A percentile compares a stretch with the other conserved stretches of the same genome.
Evolutionary conservation across 2,888 invertebrate genomes (phyloP).

Genomic region (Pandemis heparana): DNA sequence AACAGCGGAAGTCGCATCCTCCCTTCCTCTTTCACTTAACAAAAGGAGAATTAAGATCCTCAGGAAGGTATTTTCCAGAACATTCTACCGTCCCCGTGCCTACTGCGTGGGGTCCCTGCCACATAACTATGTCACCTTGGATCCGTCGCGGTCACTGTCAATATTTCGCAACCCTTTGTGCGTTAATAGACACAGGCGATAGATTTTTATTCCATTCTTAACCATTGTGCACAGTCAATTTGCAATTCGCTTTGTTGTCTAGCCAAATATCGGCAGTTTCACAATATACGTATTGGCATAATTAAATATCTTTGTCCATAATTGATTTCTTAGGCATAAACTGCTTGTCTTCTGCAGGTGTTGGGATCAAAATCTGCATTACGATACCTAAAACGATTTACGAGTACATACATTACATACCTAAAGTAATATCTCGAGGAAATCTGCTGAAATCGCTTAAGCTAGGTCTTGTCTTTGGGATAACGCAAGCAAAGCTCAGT

Average conservation of each 20-base stretch:
- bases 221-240: background rate
- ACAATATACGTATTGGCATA: constrained; percentile 26
- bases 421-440: no score
- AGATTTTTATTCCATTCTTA: constrained; percentile 29
- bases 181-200: constrained; percentile 8
- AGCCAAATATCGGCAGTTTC: constrained; percentile 52
- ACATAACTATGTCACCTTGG: constrained; percentile 39
- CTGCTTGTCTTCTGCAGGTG: background rate
- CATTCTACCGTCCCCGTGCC: background rate
- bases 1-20: background rate
- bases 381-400: no score
- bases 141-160: constrained; percentile 38
- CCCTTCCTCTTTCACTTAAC: background rate
- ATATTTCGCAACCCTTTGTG: constrained; percentile 34
- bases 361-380: no score
- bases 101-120: constrained; percentile 4
- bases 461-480: no score
- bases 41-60: background rate
- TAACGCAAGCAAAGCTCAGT: no score
- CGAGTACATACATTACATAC: no score
- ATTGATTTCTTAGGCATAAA: background rate
- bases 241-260: constrained; percentile 14
- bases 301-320: background rate
- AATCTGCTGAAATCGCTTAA: no score
- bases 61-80: background rate